Evolutionary conservation across 2,113 vertebrate genomes (phyloP).

Genomic region (Solenodon paradoxus): DNA sequence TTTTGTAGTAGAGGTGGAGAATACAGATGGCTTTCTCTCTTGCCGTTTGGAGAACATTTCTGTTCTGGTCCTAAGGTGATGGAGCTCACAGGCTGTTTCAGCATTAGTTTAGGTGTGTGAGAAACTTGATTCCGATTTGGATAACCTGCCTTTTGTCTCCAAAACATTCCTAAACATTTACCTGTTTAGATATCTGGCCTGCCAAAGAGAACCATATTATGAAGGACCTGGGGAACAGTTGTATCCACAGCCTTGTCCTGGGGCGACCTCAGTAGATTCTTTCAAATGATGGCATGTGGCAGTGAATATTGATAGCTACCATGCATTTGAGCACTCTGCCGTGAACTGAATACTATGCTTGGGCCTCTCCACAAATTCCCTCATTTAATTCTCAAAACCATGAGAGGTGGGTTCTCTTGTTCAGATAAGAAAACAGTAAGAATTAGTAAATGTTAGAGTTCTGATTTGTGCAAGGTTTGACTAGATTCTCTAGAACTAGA

Average conservation of each 20-base stretch:
- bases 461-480: constrained; percentile 25
- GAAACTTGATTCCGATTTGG: constrained; percentile 49
- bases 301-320: neutral
- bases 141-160: constrained; percentile 6
- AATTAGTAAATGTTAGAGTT: constrained; percentile 33
- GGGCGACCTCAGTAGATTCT: neutral
- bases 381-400: constrained; percentile 19
- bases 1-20: constrained; percentile 54
- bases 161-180: constrained; percentile 52
- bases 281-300: neutral
- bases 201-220: neutral
- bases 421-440: neutral
- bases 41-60: constrained; percentile 50
- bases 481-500: constrained; percentile 32
- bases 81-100: constrained; percentile 57
- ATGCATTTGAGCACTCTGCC: neutral
- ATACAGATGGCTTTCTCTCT: constrained; percentile 67
- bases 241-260: constrained; percentile 14
- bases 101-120: constrained; percentile 66
- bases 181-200: constrained; percentile 40
- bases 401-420: neutral
- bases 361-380: neutral
- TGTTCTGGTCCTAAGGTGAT: constrained; percentile 54
- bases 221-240: neutral
- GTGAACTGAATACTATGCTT: neutral